phyloP scores from a whole-genome alignment of 2,113 vertebrate species.

The Colius striatus region DNA sequence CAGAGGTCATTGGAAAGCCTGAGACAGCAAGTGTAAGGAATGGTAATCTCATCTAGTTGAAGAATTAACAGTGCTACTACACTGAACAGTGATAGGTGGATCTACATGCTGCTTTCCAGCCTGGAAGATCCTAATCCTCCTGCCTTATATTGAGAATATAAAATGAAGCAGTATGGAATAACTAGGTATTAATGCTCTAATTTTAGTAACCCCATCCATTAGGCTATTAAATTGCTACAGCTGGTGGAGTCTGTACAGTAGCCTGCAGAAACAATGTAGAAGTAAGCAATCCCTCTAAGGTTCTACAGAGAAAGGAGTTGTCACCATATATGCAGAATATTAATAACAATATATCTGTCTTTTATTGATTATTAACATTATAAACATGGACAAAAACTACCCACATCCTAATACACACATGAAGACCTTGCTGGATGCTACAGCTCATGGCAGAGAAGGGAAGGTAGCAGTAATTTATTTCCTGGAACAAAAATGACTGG shows the following conservation, averaged over 20 bases:
- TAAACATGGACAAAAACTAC: background rate
- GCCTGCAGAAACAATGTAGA: background rate
- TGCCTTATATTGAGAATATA: background rate
- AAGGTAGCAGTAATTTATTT: background rate
- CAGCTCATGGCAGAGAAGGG: background rate
- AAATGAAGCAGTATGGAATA: background rate
- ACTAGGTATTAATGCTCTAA: background rate
- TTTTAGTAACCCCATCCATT: background rate
- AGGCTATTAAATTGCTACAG: background rate
- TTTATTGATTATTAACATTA: background rate
- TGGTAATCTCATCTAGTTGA: background rate
- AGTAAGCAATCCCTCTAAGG: background rate
- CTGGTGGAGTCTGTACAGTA: background rate
- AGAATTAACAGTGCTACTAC: background rate
- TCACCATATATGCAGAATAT: background rate
- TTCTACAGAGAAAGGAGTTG: background rate
- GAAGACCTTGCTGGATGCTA: background rate
- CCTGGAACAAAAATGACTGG: background rate
- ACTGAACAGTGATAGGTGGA: background rate
- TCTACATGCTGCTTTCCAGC: background rate
- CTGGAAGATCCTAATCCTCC: background rate
- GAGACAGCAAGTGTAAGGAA: constrained; percentile 37
- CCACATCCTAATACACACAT: rapidly evolving
- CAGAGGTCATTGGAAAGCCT: background rate
- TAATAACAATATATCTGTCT: background rate